Evolutionary conservation across 2,888 invertebrate genomes (phyloP), one percentile per base, ranked within the genome.

Genomic region (Coelogynopora nodosa): DNA sequence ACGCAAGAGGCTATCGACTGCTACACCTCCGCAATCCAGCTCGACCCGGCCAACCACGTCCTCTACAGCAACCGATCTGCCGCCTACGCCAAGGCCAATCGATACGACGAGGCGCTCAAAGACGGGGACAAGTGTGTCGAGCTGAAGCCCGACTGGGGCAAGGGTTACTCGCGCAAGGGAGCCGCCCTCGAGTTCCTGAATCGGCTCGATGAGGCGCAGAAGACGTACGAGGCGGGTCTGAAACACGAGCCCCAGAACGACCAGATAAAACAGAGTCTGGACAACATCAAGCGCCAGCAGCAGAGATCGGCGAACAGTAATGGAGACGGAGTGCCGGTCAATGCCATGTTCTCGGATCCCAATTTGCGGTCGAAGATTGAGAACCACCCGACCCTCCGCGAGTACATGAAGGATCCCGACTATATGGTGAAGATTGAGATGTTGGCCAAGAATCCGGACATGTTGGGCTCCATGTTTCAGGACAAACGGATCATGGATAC

Each of bases 31-130:
- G 97, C 96, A 0, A 96, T 97, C 88, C 92, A 93, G 18, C 91
- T 96, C 88, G 96, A 97, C 91, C 93, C 93, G 0, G 94, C 93
- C 67, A 97, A 97, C 93, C 95, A 96, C 93, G 96, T 97, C 90
- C 93, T 97, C 29, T 97, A 93, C 90, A 97, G 96, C 89, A 97
- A 97, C 92, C 94, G 97, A 86, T 97, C 97, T 0, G 97, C 97
- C 1, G 97, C 97, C 1, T 94, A 95, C 90, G 95, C 96, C 0
- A 96, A 96, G 92, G 94, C 94, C 82, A 94, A 94, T 29, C 94
- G 95, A 88, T 96, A 94, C 90, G 91, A 92, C 0, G 93, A 94
- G 88, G 96, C 97, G 0, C 92, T 97, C 30, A 93, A 94, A 88
- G 97, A 97, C 93, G 97, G 96, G 0, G 95, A 96, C 88, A 94